A percentile compares a stretch with the other conserved stretches of the same genome.
Evolutionary conservation across 1,140 invertebrate genomes (phyloP).

Genomic region (Steinernema khuongi): DNA sequence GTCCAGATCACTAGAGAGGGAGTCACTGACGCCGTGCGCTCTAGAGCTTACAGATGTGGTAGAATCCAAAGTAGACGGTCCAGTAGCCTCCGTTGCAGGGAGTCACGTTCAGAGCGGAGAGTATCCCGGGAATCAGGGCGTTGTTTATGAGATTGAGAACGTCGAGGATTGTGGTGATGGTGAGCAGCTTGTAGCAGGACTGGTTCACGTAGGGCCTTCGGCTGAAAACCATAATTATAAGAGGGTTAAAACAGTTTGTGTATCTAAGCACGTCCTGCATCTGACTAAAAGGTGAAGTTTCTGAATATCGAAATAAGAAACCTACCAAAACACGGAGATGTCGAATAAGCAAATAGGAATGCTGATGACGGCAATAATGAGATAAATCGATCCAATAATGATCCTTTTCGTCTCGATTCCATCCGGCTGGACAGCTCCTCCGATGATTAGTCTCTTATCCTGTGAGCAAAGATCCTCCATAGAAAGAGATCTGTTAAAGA

Average conservation of each 20-base stretch:
- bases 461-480: too few species aligned
- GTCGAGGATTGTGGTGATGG: not conserved
- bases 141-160: not conserved
- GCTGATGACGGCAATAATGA: not conserved
- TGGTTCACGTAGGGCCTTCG: not conserved
- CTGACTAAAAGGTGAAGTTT: too few species aligned
- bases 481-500: too few species aligned
- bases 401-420: not conserved
- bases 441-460: too few species aligned
- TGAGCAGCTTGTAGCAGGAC: not conserved
- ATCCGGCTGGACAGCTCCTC: not conserved
- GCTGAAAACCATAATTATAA: too few species aligned
- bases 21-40: not conserved
- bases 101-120: not conserved
- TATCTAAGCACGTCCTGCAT: too few species aligned
- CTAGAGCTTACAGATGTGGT: not conserved
- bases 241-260: too few species aligned
- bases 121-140: not conserved
- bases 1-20: slow-evolving; percentile 16
- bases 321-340: not conserved
- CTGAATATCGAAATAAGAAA: too few species aligned
- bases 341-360: not conserved
- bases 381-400: not conserved
- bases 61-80: not conserved
- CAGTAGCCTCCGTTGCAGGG: not conserved